phyloP scores from a whole-genome alignment of 2,113 vertebrate species.

The Numenius arquata region DNA sequence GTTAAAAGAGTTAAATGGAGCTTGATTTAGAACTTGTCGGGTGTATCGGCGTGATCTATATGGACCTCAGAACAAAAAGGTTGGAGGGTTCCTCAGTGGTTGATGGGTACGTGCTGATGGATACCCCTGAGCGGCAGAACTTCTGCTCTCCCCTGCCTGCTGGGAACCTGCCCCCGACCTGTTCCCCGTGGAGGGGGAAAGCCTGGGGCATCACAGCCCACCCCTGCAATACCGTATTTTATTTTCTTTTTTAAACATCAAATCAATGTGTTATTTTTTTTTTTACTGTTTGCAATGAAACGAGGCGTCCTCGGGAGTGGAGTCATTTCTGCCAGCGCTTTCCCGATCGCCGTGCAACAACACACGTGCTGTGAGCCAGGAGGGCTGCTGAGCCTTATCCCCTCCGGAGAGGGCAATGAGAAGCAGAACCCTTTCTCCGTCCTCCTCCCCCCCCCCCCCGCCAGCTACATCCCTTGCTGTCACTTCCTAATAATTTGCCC shows the following conservation, averaged over 20 bases:
- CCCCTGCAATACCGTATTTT: neutral
- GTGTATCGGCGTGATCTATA: neutral
- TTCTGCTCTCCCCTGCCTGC: neutral
- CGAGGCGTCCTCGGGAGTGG: accelerated
- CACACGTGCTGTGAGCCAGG: neutral
- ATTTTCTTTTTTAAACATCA: neutral
- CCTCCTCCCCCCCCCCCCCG: no score
- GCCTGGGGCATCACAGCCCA: neutral
- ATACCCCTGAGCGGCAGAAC: neutral
- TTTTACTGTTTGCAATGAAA: neutral
- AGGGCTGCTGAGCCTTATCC: neutral
- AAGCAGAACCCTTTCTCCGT: neutral
- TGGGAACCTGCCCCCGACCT: neutral
- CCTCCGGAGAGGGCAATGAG: neutral
- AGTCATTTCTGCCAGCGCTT: neutral
- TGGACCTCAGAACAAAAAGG: no score
- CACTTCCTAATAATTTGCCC: neutral
- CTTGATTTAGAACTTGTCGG: neutral
- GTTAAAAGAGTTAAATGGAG: neutral
- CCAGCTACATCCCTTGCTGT: neutral
- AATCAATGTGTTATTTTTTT: no score
- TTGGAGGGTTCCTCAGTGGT: neutral
- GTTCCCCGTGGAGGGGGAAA: neutral
- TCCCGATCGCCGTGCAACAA: neutral
- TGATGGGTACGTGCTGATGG: neutral